A percentile compares a stretch with the other conserved stretches of the same genome.
These are phyloP conservation scores for Maniola jurtina DNA, from an alignment of 1,140 invertebrate genomes.

Conservation along the genomic window DNA sequence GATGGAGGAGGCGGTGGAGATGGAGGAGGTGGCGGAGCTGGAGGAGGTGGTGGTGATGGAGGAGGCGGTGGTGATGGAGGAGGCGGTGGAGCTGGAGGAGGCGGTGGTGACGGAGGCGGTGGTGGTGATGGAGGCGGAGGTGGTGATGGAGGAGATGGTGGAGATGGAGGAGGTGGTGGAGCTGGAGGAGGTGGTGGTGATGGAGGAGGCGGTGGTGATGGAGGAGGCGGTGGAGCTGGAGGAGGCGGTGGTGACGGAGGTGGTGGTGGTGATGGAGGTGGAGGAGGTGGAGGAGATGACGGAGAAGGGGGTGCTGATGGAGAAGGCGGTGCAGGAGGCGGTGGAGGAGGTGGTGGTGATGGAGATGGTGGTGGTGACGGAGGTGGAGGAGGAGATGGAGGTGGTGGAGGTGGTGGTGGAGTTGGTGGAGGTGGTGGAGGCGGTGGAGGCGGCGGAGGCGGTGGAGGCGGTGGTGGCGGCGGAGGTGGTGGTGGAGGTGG, in stretches of 20 bases:
- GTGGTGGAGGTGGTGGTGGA: background rate
- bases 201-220: background rate
- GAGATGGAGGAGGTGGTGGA: background rate
- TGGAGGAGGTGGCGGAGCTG: background rate
- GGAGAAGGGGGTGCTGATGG: background rate
- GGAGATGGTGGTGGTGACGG: background rate
- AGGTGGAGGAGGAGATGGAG: background rate
- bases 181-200: background rate
- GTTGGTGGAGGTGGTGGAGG: too few species aligned
- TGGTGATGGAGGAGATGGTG: background rate
- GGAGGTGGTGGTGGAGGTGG: background rate
- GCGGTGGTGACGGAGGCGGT: background rate
- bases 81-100: background rate
- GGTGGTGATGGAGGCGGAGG: background rate
- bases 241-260: background rate
- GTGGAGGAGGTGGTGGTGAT: background rate
- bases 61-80: background rate
- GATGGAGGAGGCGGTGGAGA: background rate
- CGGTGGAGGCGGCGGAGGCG: background rate
- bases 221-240: background rate
- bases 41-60: background rate
- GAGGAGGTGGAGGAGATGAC: background rate
- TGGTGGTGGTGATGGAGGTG: background rate
- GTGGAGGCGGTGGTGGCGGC: slow-evolving; percentile 22
- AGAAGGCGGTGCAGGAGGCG: background rate